These are phyloP conservation scores for Blastobasis adustella DNA, from an alignment of 2,888 invertebrate species.

Conservation along the genomic window DNA sequence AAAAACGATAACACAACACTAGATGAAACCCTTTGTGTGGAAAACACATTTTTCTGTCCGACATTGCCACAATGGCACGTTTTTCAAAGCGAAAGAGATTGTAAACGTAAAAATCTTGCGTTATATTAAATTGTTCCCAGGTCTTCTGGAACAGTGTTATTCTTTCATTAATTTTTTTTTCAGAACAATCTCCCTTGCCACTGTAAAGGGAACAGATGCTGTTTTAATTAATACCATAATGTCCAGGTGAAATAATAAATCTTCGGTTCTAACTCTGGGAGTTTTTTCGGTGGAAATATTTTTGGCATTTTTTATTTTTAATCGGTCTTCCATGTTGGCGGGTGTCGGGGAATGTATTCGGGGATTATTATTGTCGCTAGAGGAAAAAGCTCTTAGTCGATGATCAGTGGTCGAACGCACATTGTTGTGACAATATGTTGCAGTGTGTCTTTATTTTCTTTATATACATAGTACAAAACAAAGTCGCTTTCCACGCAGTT, in stretches of 20 bases:
- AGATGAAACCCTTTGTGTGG: neutral
- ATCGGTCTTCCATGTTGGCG: neutral
- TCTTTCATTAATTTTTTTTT: neutral
- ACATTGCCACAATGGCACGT: neutral
- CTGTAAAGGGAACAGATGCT: neutral
- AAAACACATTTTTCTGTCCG: neutral
- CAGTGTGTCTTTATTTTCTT: too few species aligned
- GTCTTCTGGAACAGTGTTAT: neutral
- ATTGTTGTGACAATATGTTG: neutral
- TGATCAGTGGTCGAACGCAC: too few species aligned
- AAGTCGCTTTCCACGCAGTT: too few species aligned
- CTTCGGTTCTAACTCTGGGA: neutral
- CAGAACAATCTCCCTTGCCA: neutral
- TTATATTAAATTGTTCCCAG: neutral
- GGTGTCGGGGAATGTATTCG: neutral
- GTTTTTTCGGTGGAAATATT: neutral
- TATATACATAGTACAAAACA: too few species aligned
- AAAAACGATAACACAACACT: neutral
- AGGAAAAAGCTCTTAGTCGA: too few species aligned
- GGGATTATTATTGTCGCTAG: neutral
- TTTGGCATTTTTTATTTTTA: neutral
- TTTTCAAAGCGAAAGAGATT: neutral
- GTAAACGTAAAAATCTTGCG: neutral
- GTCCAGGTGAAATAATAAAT: neutral
- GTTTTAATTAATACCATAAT: neutral